phyloP scores from a whole-genome alignment of 92 coral and sea anemone genomes.

The Porites evermanni region DNA sequence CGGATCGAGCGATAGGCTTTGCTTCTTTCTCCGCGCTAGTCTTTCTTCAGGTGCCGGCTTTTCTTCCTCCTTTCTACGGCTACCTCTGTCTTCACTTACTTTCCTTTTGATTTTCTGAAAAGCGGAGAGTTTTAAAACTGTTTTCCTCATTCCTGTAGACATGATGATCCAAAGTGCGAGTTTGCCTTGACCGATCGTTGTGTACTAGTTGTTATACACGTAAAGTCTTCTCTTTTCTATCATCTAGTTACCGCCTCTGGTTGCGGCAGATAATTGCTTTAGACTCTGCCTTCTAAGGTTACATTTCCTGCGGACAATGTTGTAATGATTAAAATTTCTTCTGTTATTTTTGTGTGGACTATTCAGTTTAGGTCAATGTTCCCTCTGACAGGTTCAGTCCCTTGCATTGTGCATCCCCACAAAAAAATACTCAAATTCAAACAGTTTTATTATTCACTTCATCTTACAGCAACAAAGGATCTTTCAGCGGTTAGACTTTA shows the following conservation, averaged over 20 bases:
- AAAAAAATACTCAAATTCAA: too few relatives aligned
- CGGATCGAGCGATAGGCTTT: constrained; percentile 90
- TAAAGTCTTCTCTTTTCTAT: background rate
- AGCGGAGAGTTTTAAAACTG: constrained; percentile 18
- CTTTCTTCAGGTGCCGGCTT: constrained; percentile 9
- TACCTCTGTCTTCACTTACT: constrained; percentile 35
- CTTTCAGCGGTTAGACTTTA: background rate
- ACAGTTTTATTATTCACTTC: background rate
- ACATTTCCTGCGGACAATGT: constrained; percentile 24
- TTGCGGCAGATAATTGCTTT: constrained; percentile 3
- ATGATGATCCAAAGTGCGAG: background rate
- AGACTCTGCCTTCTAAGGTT: constrained; percentile 20
- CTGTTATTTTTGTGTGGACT: constrained; percentile 5
- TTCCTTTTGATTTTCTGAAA: constrained; percentile 26
- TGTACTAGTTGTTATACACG: background rate
- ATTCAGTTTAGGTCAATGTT: background rate
- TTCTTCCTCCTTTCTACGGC: background rate
- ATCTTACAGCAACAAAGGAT: background rate
- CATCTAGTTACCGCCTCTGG: background rate
- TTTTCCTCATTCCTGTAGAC: constrained; percentile 33
- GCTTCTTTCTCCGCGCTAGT: constrained; percentile 52
- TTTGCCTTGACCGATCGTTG: background rate
- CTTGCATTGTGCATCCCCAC: background rate
- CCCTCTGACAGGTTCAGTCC: background rate
- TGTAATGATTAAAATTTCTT: constrained; percentile 11